Base-by-base conservation (phyloP, 2,888 invertebrate species). In the Dasysyrphus albostriatus region DNA sequence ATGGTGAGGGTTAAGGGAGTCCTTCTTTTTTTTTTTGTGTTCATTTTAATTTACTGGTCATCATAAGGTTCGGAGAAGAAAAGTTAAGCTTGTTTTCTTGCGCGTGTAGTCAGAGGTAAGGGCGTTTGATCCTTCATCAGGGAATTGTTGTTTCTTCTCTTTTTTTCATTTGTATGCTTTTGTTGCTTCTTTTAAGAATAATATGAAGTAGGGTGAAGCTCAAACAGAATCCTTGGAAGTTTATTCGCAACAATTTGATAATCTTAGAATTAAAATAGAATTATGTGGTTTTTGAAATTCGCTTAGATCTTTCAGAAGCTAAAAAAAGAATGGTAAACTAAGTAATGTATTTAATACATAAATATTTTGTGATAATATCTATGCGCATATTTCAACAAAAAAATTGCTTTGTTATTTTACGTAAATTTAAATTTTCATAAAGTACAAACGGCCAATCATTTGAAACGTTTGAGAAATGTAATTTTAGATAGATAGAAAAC, bases 31-130 rank as follows among this genome's bases (percentile, higher is more conserved):
- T n/a, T 79, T 75, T 84, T 72, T 56, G 34, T 8, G 42, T 67
- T 80, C 24, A 59, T 78, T 87, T 87, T 87, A 83, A 87, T 87
- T 83, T 63, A 78, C 83, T 79, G 87, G 75, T 67, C 78, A 79
- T 82, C 82, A 82, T 83, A 74, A 39, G 49, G 78, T 75, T 83
- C 59, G 47, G 47, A 37, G 78, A 63, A 44, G 78, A 74, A 69
- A 83, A 83, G 34, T 83, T 83, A 49, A 58, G 56, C 77, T 69
- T 49, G 67, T 78, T 83, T 78, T 77, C 32, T 72, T 67, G 39
- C 47, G 4, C 54, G 14, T n/a, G n/a, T 42, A 0, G 4, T 16
- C 16, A 7, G 8, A 8, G 16, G 58, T 58, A 32, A 47, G 74
- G 77, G 69, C 78, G 77, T 82, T 85, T 85, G 85, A 82, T 82